Conservation (phyloP, 2,113 vertebrate genomes). For the Pitta sordida region DNA sequence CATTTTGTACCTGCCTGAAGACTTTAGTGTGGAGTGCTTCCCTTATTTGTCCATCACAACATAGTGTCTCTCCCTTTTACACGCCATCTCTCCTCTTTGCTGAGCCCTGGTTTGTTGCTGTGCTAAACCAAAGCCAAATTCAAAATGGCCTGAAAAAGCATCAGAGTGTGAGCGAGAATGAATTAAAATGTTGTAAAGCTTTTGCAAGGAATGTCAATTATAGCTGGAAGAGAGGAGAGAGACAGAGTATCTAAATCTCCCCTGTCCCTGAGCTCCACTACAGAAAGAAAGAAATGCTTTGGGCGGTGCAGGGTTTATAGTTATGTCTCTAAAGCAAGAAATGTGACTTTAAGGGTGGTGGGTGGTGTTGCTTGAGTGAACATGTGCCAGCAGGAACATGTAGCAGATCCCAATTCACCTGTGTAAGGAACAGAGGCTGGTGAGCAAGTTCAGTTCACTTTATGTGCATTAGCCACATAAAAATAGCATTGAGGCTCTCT, state of each 20-base stretch:
- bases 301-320: neutral
- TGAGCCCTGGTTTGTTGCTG: neutral
- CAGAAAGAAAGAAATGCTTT: neutral
- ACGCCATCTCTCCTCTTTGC: rapidly evolving
- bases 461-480: neutral
- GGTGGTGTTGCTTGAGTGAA: neutral
- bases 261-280: neutral
- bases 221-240: neutral
- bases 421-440: neutral
- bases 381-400: neutral
- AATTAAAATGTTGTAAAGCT: neutral
- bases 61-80: neutral
- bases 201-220: neutral
- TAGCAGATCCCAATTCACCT: neutral
- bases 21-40: neutral
- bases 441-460: neutral
- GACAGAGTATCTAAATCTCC: neutral
- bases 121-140: neutral
- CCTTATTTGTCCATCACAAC: neutral
- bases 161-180: neutral
- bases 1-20: conserved; percentile 33
- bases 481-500: neutral
- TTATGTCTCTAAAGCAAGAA: neutral
- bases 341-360: neutral
- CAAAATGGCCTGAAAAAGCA: neutral